Evolutionary conservation across 2,888 invertebrate genomes (phyloP).

Genomic region (Leptinotarsa juncta): DNA sequence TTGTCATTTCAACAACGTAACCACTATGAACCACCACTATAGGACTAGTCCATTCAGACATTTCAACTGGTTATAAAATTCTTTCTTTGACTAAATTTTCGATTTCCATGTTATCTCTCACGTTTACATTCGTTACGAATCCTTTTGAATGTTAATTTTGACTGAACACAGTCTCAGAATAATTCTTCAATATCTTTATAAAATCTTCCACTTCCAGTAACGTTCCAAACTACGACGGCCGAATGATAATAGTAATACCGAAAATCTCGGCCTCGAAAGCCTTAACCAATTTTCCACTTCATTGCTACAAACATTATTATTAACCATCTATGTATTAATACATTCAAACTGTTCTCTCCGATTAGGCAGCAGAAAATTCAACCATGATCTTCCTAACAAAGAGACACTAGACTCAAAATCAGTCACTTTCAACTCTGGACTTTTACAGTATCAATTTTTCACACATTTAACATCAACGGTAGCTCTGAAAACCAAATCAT

Average conservation of each 20-base stretch:
- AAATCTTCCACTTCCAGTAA: background rate
- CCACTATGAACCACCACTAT: slow-evolving; percentile 46
- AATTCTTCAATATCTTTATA: background rate
- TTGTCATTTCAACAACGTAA: no score
- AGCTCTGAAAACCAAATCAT: no score
- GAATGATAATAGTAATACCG: no score
- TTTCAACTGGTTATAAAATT: no score
- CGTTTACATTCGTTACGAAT: slow-evolving; percentile 16
- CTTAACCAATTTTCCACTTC: background rate
- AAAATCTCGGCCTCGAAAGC: no score
- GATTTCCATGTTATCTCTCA: slow-evolving; percentile 19
- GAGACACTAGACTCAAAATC: no score
- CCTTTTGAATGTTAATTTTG: background rate
- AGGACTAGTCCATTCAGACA: no score
- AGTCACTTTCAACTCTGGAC: no score
- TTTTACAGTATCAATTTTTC: no score
- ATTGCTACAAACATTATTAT: background rate
- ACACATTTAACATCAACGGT: no score
- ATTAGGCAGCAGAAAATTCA: slow-evolving; percentile 1
- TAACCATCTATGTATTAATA: background rate
- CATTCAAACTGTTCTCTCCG: no score
- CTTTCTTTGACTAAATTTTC: slow-evolving; percentile 40
- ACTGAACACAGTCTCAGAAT: slow-evolving; percentile 7
- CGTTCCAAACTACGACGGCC: no score
- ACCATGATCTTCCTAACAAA: background rate